A percentile compares a stretch with the other conserved stretches of the same genome.
Conservation (phyloP, 30 jellyfish, hydroid and myxozoan genomes). For the Haliclystus octoradiatus region DNA sequence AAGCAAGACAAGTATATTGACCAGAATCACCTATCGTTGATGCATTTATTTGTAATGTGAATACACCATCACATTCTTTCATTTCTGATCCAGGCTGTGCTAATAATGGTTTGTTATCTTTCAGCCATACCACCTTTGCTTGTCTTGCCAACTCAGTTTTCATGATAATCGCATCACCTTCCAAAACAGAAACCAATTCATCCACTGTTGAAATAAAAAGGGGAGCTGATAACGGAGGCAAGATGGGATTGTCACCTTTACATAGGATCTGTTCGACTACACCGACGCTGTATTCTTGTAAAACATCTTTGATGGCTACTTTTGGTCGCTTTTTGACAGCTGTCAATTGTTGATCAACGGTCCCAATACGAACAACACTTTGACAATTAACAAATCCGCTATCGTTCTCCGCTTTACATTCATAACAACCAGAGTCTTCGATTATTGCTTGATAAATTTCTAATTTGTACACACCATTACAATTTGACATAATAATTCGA, state of each 20-base stretch:
- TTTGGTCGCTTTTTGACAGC: background rate
- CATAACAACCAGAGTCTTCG: constrained; percentile 77
- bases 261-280: background rate
- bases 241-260: too few species aligned
- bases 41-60: constrained; percentile 20
- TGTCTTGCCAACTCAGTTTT: background rate
- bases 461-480: background rate
- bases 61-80: constrained; percentile 7
- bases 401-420: constrained; percentile 71
- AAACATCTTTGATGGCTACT: background rate
- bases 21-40: constrained; percentile 64
- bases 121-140: background rate
- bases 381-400: constrained; percentile 49
- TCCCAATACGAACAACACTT: constrained; percentile 28
- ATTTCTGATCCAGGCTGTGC: constrained; percentile 22
- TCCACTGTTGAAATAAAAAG: background rate
- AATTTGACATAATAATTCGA: background rate
- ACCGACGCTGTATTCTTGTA: background rate
- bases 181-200: background rate
- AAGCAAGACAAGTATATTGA: constrained; percentile 52
- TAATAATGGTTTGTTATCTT: constrained; percentile 49
- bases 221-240: background rate
- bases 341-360: background rate
- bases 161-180: background rate
- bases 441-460: constrained; percentile 16